These are phyloP conservation scores for Microchrysa polita DNA, from an alignment of 2,888 invertebrate species.

Conservation along the genomic window DNA sequence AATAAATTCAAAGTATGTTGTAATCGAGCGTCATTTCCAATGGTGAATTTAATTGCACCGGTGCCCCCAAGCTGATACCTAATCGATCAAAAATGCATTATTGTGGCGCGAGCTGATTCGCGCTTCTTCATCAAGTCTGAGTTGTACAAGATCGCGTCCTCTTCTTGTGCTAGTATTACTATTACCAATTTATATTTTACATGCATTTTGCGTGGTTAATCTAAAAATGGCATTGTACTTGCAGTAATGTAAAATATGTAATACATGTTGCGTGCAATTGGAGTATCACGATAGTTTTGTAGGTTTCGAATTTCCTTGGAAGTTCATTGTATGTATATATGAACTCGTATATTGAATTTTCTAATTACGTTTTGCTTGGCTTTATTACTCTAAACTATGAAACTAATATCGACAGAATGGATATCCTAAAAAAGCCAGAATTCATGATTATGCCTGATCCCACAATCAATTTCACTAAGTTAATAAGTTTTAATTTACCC, in stretches of 20 bases:
- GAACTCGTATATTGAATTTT: too few relatives aligned
- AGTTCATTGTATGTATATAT: too few relatives aligned
- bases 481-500: too few relatives aligned
- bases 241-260: background rate
- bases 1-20: constrained; percentile 23
- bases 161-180: background rate
- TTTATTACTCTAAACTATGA: too few relatives aligned
- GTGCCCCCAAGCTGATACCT: constrained; percentile 19
- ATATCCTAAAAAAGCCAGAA: too few relatives aligned
- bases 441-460: too few relatives aligned
- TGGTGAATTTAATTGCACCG: constrained; percentile 25
- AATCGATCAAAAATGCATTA: constrained; percentile 32
- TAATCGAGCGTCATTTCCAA: constrained; percentile 34
- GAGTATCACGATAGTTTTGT: background rate
- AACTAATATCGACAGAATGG: too few relatives aligned
- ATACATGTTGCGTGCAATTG: background rate
- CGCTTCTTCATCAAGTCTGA: background rate
- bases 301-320: background rate
- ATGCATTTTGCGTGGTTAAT: constrained; percentile 20
- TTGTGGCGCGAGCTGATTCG: background rate
- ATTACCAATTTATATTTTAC: constrained; percentile 1
- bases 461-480: too few relatives aligned
- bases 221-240: background rate
- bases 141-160: background rate
- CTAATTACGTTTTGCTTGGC: too few relatives aligned